phyloP scores from a whole-genome alignment of 2,113 vertebrate genomes.

The Ctenomys sociabilis region DNA sequence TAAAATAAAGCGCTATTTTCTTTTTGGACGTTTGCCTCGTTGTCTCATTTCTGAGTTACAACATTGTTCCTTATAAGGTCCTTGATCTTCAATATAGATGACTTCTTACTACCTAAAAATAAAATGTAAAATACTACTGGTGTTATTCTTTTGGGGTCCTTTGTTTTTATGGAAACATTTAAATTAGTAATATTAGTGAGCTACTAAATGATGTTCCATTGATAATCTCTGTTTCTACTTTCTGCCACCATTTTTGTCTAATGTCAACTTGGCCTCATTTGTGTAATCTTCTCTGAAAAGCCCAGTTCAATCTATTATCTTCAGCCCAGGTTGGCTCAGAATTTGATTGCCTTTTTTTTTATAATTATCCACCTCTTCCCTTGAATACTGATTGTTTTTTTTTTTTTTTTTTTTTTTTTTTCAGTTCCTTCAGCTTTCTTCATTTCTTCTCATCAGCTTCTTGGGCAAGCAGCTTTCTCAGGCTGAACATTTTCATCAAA shows the following conservation, averaged over 20 bases:
- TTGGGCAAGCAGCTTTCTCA: background rate
- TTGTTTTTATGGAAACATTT: background rate
- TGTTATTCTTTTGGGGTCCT: background rate
- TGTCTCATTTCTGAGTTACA: no score
- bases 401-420: background rate
- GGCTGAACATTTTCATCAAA: background rate
- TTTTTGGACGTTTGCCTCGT: no score
- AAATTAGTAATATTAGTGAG: background rate
- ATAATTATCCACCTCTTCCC: background rate
- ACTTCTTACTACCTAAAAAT: background rate
- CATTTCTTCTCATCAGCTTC: background rate
- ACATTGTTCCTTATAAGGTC: background rate
- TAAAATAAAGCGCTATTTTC: no score
- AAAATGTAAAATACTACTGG: background rate
- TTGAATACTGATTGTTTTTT: background rate
- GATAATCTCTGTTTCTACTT: background rate
- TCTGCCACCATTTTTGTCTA: background rate
- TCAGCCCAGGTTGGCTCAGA: background rate
- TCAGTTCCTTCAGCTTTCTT: background rate
- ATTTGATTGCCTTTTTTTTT: background rate
- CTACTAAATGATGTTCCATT: background rate
- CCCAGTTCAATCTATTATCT: background rate
- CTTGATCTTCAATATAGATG: background rate
- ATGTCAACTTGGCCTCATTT: background rate
- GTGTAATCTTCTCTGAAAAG: background rate